A percentile compares a stretch with the other conserved stretches of the same genome.
Conservation (phyloP, 2,797 vertebrate genomes). For the Cyprinella venusta region DNA sequence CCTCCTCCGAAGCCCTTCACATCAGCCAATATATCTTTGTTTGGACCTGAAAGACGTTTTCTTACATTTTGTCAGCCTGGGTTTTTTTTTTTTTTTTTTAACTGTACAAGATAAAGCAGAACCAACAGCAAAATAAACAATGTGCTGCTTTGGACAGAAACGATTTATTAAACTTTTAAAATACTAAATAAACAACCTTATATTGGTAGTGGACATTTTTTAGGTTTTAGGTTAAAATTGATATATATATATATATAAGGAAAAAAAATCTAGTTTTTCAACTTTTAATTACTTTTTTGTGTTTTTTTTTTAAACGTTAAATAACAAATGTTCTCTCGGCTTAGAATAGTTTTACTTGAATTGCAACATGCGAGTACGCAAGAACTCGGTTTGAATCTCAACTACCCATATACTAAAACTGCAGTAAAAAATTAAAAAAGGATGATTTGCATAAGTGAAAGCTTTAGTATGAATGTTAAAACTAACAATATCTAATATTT, state of each 20-base stretch:
- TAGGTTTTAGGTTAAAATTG: not conserved
- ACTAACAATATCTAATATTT: not conserved
- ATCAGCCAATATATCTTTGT: constrained; percentile 79
- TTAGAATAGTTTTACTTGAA: not conserved
- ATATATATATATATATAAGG: not conserved
- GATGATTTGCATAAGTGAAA: not conserved
- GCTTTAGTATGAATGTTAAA: not conserved
- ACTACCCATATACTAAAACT: not conserved
- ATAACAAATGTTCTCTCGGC: not conserved
- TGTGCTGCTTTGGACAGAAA: not conserved
- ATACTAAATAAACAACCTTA: not conserved
- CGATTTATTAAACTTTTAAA: not conserved
- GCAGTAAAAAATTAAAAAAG: not conserved
- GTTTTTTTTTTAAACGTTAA: not conserved
- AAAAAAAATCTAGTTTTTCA: not conserved
- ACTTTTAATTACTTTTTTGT: not conserved
- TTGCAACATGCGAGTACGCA: not conserved
- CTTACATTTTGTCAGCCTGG: constrained; percentile 6
- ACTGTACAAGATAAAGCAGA: not conserved
- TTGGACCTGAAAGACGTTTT: constrained; percentile 60
- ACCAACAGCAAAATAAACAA: not conserved
- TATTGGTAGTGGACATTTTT: no score
- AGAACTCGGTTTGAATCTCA: not conserved
- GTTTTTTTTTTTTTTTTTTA: not conserved
- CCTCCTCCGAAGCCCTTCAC: constrained; percentile 62